Conservation (phyloP, 2,797 vertebrate genomes). For the Peromyscus aztecus region DNA sequence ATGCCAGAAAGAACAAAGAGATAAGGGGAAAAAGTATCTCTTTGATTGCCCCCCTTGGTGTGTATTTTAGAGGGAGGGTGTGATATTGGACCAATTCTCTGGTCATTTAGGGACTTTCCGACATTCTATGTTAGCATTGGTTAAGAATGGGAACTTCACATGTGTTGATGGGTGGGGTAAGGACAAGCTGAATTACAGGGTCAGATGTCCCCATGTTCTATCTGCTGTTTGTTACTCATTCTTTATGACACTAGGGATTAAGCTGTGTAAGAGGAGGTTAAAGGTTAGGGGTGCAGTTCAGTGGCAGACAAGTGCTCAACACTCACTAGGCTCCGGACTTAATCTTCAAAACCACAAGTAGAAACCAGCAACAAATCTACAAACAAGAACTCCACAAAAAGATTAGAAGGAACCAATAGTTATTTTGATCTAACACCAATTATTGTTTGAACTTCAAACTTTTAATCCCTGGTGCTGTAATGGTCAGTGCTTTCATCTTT, state of each 20-base stretch:
- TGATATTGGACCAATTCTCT: background rate
- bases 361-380: background rate
- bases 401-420: background rate
- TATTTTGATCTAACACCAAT: slow-evolving; percentile 25
- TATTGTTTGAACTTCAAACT: slow-evolving; percentile 46
- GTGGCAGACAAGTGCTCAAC: background rate
- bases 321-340: background rate
- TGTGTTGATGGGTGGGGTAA: background rate
- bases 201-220: background rate
- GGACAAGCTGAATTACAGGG: background rate
- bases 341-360: background rate
- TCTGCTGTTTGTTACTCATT: background rate
- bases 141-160: background rate
- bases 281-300: background rate
- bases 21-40: background rate
- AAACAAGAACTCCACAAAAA: background rate
- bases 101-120: slow-evolving; percentile 22
- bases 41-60: background rate
- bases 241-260: slow-evolving; percentile 9
- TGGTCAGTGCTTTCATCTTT: background rate
- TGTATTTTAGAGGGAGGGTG: background rate
- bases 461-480: slow-evolving; percentile 50
- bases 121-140: background rate
- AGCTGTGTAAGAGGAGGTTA: background rate
- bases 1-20: slow-evolving; percentile 7